A percentile compares a stretch with the other conserved stretches of the same genome.
These are phyloP conservation scores for Scalopus aquaticus DNA, from an alignment of 2,113 vertebrate genomes.

Conservation along the genomic window DNA sequence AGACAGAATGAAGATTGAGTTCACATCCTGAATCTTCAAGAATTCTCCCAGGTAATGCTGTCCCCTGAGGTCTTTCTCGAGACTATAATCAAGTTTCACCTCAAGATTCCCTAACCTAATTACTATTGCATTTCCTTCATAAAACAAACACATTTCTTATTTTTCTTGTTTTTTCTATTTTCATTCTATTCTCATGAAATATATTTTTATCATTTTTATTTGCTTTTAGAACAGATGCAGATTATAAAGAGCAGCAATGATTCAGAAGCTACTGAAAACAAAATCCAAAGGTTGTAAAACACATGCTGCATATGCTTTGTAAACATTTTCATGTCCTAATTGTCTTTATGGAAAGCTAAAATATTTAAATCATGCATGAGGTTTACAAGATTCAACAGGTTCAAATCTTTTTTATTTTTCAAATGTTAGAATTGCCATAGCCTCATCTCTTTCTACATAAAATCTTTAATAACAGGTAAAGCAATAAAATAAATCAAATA, in stretches of 20 bases:
- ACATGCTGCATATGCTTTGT: constrained; percentile 27
- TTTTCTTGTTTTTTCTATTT: background rate
- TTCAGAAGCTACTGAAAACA: constrained; percentile 60
- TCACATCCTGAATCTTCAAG: background rate
- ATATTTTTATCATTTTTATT: constrained; percentile 41
- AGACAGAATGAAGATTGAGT: background rate
- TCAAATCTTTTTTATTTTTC: constrained; percentile 52
- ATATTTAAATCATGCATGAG: background rate
- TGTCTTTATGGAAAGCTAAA: constrained; percentile 64
- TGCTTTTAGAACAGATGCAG: constrained; percentile 59
- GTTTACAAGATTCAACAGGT: constrained; percentile 25
- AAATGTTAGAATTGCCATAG: background rate
- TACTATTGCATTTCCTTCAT: background rate
- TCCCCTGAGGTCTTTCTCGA: background rate
- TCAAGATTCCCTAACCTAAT: background rate
- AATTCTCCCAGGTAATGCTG: background rate
- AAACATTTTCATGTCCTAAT: constrained; percentile 71
- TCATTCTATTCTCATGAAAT: constrained; percentile 1
- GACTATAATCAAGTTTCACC: background rate
- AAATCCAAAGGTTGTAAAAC: constrained; percentile 62
- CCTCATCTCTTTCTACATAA: background rate
- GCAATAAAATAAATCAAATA: constrained; percentile 39
- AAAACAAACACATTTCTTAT: background rate
- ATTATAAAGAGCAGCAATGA: constrained; percentile 58
- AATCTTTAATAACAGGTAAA: constrained; percentile 56